These are phyloP conservation scores for Enteromius treurensis DNA, from an alignment of 2,797 vertebrate genomes.

Conservation along the genomic window DNA sequence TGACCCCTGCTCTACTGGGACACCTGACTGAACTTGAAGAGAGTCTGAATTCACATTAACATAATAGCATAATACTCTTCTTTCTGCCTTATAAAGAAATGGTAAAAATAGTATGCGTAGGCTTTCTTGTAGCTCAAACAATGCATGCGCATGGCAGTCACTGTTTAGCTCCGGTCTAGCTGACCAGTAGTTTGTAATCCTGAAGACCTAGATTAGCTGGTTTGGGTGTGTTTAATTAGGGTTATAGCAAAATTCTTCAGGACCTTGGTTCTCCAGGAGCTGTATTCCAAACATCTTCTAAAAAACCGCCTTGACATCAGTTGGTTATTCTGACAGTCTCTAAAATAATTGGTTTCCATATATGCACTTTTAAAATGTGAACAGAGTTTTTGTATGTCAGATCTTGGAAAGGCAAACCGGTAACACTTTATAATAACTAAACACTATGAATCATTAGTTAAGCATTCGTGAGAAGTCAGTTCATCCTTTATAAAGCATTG, in stretches of 20 bases:
- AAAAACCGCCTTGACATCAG: background rate
- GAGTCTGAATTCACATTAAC: background rate
- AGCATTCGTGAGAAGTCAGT: too few species aligned
- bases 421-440: too few species aligned
- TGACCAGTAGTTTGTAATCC: background rate
- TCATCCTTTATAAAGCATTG: too few species aligned
- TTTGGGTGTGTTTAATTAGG: background rate
- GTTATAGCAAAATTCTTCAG: background rate
- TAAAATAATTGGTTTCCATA: background rate
- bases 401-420: conserved; percentile 25
- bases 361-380: background rate
- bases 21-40: background rate
- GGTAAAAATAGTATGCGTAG: background rate
- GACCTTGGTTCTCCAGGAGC: background rate
- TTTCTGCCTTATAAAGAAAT: background rate
- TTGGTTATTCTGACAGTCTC: background rate
- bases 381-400: conserved; percentile 4
- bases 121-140: background rate
- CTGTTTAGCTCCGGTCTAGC: background rate
- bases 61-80: background rate
- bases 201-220: background rate
- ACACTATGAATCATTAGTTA: too few species aligned
- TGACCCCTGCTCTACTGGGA: background rate
- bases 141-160: background rate
- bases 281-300: background rate